Conservation (phyloP, 2,888 invertebrate genomes). For the Parasteatoda lunata region DNA sequence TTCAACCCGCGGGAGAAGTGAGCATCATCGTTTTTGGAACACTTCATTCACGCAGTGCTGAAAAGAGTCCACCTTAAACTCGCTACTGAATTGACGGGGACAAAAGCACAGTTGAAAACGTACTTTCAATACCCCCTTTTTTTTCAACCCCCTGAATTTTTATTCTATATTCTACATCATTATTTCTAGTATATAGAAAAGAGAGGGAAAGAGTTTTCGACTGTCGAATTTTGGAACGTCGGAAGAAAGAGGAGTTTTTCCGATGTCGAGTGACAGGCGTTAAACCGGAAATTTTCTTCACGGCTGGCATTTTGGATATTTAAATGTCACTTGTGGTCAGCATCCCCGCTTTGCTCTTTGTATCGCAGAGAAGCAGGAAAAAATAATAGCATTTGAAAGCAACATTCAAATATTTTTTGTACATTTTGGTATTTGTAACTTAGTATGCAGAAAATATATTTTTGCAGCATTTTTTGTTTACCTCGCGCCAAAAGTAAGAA, state of each 20-base stretch:
- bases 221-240: background rate
- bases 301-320: slow-evolving; percentile 1
- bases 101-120: background rate
- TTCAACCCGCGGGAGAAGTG: background rate
- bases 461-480: too few species aligned
- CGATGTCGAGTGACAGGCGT: slow-evolving; percentile 35
- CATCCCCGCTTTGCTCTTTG: too few species aligned
- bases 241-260: background rate
- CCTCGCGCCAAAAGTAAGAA: too few species aligned
- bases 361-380: too few species aligned
- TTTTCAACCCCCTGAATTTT: slow-evolving; percentile 8
- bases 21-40: slow-evolving; percentile 46
- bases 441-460: too few species aligned
- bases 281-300: slow-evolving; percentile 49
- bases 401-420: too few species aligned
- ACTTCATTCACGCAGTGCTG: slow-evolving; percentile 62
- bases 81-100: slow-evolving; percentile 47
- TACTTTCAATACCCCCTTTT: background rate
- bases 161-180: background rate
- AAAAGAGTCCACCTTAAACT: slow-evolving; percentile 64
- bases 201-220: background rate
- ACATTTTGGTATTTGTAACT: too few species aligned
- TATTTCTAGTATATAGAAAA: background rate
- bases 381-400: too few species aligned
- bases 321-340: slow-evolving; percentile 12